Conservation (phyloP, 2,888 invertebrate species). For the Mactromeris polynyma region DNA sequence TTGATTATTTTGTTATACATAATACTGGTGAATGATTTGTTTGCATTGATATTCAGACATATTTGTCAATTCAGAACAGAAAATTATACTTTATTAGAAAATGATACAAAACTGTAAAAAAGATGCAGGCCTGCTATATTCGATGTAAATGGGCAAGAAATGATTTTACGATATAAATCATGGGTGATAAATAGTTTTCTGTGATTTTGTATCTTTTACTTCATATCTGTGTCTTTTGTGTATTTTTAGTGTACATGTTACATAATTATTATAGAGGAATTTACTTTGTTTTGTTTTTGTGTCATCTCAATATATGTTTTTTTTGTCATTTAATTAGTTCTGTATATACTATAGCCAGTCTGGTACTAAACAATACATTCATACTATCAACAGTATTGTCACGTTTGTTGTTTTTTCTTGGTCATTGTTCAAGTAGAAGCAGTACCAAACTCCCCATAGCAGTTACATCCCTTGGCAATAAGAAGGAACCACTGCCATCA, state of each 20-base stretch:
- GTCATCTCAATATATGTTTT: conserved; percentile 19
- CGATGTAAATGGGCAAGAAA: background rate
- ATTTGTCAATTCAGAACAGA: no score
- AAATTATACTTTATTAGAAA: background rate
- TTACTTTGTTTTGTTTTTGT: conserved; percentile 22
- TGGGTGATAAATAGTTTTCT: conserved; percentile 29
- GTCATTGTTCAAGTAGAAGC: no score
- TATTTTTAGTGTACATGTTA: conserved; percentile 17
- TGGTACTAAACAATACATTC: conserved; percentile 40
- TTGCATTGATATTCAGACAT: no score
- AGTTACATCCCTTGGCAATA: no score
- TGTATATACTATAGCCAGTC: conserved; percentile 41
- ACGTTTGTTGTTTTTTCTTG: background rate
- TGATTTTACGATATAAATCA: background rate
- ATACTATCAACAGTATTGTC: conserved; percentile 18
- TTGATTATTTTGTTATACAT: no score
- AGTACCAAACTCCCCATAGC: no score
- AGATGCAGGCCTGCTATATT: background rate
- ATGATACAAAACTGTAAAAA: background rate
- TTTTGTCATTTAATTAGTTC: conserved; percentile 21
- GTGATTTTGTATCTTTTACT: conserved; percentile 19
- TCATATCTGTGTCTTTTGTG: background rate
- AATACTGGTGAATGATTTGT: no score
- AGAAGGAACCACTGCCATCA: no score
- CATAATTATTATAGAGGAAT: background rate